Percentiles rank a stretch among this genome's conserved stretches.
These are phyloP conservation scores for Zelostemma sp. DNA, from an alignment of 1,140 invertebrate genomes.

Conservation along the genomic window DNA sequence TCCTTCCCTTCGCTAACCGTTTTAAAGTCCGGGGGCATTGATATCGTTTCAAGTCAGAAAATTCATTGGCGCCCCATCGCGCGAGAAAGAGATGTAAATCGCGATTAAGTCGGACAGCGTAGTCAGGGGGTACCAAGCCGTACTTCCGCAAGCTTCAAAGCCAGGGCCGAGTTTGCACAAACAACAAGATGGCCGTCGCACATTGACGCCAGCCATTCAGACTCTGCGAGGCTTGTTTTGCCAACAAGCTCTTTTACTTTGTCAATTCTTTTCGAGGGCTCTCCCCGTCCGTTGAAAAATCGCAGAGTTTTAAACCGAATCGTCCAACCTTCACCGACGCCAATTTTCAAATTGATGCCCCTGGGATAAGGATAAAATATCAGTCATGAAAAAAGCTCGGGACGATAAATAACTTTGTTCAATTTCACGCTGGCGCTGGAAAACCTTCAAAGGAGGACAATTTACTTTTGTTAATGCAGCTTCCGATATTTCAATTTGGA, in stretches of 20 bases:
- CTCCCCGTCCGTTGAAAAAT: background rate
- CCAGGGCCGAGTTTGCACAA: constrained; percentile 63
- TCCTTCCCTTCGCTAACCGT: constrained; percentile 30
- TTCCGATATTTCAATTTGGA: too few relatives aligned
- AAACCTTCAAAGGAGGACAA: too few relatives aligned
- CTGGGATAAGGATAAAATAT: background rate
- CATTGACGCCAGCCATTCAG: constrained; percentile 52
- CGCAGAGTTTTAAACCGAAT: background rate
- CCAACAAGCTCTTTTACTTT: constrained; percentile 51
- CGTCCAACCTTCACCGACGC: background rate
- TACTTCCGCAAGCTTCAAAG: constrained; percentile 52
- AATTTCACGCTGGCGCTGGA: too few relatives aligned
- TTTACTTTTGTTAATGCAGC: too few relatives aligned
- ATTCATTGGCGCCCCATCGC: constrained; percentile 38
- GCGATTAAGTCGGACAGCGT: constrained; percentile 48
- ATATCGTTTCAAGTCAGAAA: constrained; percentile 45
- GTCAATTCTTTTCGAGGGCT: constrained; percentile 54
- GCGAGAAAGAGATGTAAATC: constrained; percentile 50
- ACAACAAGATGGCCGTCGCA: constrained; percentile 66
- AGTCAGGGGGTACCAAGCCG: constrained; percentile 39
- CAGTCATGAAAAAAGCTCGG: background rate
- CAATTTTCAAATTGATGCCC: background rate
- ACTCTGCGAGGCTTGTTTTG: constrained; percentile 63
- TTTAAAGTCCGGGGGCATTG: constrained; percentile 43
- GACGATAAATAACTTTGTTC: too few relatives aligned